Conservation (phyloP, 2,888 invertebrate genomes). For the Chloromyia formosa region DNA sequence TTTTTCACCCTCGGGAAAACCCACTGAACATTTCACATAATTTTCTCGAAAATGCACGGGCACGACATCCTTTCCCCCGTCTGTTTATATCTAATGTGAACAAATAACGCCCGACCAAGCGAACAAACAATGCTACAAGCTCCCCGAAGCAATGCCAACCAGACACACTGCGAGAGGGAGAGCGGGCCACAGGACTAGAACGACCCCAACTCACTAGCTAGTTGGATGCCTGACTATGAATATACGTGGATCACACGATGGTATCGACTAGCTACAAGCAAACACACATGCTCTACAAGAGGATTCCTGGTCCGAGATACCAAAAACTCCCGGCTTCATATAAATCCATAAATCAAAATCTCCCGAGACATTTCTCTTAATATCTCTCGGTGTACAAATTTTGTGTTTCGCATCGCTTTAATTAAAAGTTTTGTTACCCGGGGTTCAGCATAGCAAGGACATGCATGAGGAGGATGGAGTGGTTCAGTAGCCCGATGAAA, state of each 20-base stretch:
- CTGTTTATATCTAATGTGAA: slow-evolving; percentile 31
- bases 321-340: slow-evolving; percentile 30
- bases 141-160: too few species aligned
- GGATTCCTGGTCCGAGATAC: not conserved
- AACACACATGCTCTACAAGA: too few species aligned
- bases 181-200: not conserved
- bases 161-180: too few species aligned
- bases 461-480: too few species aligned
- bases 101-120: slow-evolving; percentile 13
- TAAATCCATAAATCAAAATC: slow-evolving; percentile 43
- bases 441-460: too few species aligned
- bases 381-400: slow-evolving; percentile 30
- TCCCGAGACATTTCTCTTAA: slow-evolving; percentile 38
- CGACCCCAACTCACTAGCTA: not conserved
- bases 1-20: slow-evolving; percentile 9
- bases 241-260: not conserved
- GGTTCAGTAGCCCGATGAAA: too few species aligned
- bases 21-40: slow-evolving; percentile 28
- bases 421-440: slow-evolving; percentile 35
- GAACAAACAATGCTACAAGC: not conserved
- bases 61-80: not conserved
- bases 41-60: slow-evolving; percentile 13
- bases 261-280: not conserved
- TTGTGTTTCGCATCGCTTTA: slow-evolving; percentile 27
- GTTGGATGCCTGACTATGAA: not conserved